Evolutionary conservation across 2,113 vertebrate species (phyloP).

Genomic region (Pseudorhombus dupliciocellatus): DNA sequence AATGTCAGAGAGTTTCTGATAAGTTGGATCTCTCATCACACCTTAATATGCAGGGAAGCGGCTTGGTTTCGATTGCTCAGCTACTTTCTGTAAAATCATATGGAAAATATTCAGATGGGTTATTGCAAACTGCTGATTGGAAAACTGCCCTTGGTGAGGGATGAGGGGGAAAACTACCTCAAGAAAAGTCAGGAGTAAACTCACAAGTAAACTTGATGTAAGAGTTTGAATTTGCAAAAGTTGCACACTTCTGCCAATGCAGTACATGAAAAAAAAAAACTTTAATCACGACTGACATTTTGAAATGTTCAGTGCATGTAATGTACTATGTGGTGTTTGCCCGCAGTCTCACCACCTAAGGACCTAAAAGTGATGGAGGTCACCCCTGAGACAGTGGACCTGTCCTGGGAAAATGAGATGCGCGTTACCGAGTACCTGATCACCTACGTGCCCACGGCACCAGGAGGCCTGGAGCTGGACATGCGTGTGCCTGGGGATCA

Average conservation of each 20-base stretch:
- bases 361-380: constrained; percentile 89
- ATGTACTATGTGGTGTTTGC: constrained; percentile 32
- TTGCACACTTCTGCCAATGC: background rate
- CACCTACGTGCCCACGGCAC: constrained; percentile 88
- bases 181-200: background rate
- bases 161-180: background rate
- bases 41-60: background rate
- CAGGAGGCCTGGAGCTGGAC: constrained; percentile 90
- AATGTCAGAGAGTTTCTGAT: constrained; percentile 4
- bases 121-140: constrained; percentile 17
- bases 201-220: too few species aligned
- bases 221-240: background rate
- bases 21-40: background rate
- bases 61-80: constrained; percentile 1
- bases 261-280: background rate
- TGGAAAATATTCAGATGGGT: constrained; percentile 10
- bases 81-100: background rate
- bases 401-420: constrained; percentile 95
- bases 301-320: background rate
- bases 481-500: constrained; percentile 90
- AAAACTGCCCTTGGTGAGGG: background rate
- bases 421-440: constrained; percentile 89
- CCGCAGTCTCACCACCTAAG: constrained; percentile 90
- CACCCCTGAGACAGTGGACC: constrained; percentile 89
- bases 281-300: background rate